Evolutionary conservation across 2,797 vertebrate genomes (phyloP), one percentile per base, ranked within the genome.

Genomic region (Scolopax bukidnonensis): DNA sequence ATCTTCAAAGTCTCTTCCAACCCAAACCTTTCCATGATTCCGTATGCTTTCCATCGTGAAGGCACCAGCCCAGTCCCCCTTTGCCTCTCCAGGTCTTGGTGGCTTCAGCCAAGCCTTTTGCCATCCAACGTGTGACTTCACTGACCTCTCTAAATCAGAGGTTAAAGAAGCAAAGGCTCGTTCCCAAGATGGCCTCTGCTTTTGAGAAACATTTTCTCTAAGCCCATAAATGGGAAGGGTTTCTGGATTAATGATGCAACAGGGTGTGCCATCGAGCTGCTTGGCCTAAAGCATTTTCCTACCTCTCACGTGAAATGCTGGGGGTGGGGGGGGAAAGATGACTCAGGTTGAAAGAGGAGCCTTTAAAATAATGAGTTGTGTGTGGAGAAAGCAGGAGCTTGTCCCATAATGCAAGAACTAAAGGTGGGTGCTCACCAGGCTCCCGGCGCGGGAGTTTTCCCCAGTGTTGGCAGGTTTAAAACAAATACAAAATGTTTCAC

Each of bases 171-270:
- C 84, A 56, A 47, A 84, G 67, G 64, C 23, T 14, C 38, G 59
- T 77, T 96, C 93, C 78, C 69, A 53, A 93, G 80, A 23, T 73
- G 63, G 79, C 56, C 50, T 65, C 51, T 41, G 1, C 92, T 93
- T 92, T 83, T 91, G 83, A 85, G 36, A 92, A 92, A 77, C 30
- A 2, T 68, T 81, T 92, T 88, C 43, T 80, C 28, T 27, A 77
- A 93, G 77, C 47, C 15, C 27, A 30, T 88, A 97, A 95, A 47
- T 18, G 17, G 0, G 1, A 33, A 0, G 3, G 93, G 69, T 80
- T 96, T 92, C 89, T 89, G 93, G 90, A 80, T 93, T 80, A 89
- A 82, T 86, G 71, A 71, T 87, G 57, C 86, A 92, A 61, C 47
- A 84, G 50, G 84, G 60, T 92, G 64, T 68, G 86, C 61, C 87